Conservation (phyloP, 1,140 invertebrate genomes). For the Hydropsyche tenuis region DNA sequence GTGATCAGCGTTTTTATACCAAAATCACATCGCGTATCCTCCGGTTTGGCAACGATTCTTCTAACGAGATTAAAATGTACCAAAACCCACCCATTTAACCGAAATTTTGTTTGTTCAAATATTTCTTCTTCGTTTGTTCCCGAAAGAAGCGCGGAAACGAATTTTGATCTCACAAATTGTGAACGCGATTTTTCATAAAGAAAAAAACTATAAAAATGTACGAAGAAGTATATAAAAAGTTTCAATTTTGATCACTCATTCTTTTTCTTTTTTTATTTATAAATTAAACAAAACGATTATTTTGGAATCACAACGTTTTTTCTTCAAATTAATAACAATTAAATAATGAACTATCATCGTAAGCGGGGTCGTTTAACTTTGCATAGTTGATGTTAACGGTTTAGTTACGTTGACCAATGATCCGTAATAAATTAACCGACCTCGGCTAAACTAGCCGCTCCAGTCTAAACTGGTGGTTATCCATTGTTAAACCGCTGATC, state of each 20-base stretch:
- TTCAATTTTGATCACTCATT: no score
- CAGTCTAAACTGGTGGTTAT: slow-evolving; percentile 3
- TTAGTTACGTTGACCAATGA: slow-evolving; percentile 7
- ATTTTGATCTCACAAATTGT: slow-evolving; percentile 3
- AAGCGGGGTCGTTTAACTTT: neutral
- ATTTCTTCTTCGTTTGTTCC: slow-evolving; percentile 5
- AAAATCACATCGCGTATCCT: no score
- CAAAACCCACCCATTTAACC: neutral
- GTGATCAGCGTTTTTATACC: no score
- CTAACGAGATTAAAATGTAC: slow-evolving; percentile 24
- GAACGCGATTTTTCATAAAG: neutral
- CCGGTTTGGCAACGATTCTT: neutral
- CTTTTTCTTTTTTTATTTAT: no score
- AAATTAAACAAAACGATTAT: no score
- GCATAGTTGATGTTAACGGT: slow-evolving; percentile 14
- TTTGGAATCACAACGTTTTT: no score
- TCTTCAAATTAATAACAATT: no score
- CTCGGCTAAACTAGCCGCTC: neutral
- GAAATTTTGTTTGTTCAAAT: slow-evolving; percentile 16
- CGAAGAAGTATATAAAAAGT: no score
- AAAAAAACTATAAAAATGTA: no score
- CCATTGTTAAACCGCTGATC: no score
- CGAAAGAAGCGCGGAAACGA: neutral
- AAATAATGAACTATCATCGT: no score
- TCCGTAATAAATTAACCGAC: slow-evolving; percentile 28